Base-by-base conservation (phyloP, 2,113 vertebrate genomes). In the Caranx ignobilis region DNA sequence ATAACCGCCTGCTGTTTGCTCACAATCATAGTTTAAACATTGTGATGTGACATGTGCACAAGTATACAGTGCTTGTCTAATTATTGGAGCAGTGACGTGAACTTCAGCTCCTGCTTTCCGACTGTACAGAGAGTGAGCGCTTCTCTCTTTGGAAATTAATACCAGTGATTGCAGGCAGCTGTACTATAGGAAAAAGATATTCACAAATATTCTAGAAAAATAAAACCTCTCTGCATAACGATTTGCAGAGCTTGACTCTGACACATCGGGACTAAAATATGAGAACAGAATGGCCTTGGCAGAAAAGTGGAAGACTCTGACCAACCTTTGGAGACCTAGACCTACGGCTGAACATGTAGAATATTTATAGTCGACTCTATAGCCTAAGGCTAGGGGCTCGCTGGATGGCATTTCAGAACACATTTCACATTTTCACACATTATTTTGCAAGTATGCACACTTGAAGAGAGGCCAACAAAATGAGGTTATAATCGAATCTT, bases 331-430 rank as follows among this genome's bases (percentile, higher is more conserved):
- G 57, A 66, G 66, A 74, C 60, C 34, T 4, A 2, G 8, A 66
- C 18, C 5, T 19, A 50, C 39, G 21, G 48, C 35, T 39, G 37
- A 70, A 77, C 18, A 11, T 35, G 37, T 54, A 12, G 65, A 84
- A 85, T 85, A 88, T 81, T 73, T 67, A 85, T 67, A 57, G 19
- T 18, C 18, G 5, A 55, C 45, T 62, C 12, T 8, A 45, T 9
- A 60, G 63, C 84, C 74, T 21, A 0, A 32, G 74, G 84, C 55
- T 78, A 43, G 50, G 55, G 37, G 52, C 41, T 37, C 2, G 2
- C 57, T 79, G 15, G n/a, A 45, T 83, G 73, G 76, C 59, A 79
- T 71, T 57, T 67, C 43, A 43, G 35, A 55, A 32, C 43, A 52
- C 10, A 41, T 76, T 78, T 65, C 37, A 54, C 7, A 48, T 61